Base-by-base conservation (phyloP, 2,888 invertebrate genomes). In the Oxyteleia sp. region DNA sequence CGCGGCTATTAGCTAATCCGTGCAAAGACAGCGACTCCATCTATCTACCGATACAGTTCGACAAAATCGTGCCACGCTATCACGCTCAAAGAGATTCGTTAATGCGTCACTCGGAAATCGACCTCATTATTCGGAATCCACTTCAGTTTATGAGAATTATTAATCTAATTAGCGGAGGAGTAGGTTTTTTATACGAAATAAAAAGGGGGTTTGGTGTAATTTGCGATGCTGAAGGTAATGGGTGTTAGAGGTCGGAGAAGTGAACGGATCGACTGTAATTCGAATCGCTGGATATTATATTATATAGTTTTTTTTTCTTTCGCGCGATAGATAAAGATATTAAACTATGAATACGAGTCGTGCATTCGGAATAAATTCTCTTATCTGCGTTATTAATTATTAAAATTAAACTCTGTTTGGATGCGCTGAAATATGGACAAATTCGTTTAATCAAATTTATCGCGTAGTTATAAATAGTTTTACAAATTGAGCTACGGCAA, bases 241-340 rank as follows among this genome's bases (percentile, higher is more conserved):
- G 26, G 53, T 53, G 53, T 53, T 29, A 53, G 10, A 32, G 32
- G 53, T 29, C 29, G 16, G 15, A 15, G 10, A 11, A 23, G 35
- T 59, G 43, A 59, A 59, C 41, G 41, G 59, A 59, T 59, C 23
- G 23, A 59, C 41, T 59, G 59, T 59, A 13, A 57, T 18, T n/a
- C 4, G 10, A 32, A 32, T 8, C 32, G 32, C 10, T 4, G n/a
- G 49, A 16, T 13, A 26, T 49, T 26, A 49, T 49, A 2, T 13
- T 1, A n/a, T n/a, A n/a, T n/a, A n/a, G n/a, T n/a, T n/a, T 26
- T 11, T 8, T 49, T 26, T 49, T 49, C 32, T 32, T 32, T 10
- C 13, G 20, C n/a, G n/a, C n/a, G n/a, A n/a, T n/a, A 57, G 32
- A 57, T 57, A 20, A 57, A 18, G 57, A n/a, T 41, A 26, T 26